Conservation (phyloP, 1,140 invertebrate genomes). For the Radopholus similis region DNA sequence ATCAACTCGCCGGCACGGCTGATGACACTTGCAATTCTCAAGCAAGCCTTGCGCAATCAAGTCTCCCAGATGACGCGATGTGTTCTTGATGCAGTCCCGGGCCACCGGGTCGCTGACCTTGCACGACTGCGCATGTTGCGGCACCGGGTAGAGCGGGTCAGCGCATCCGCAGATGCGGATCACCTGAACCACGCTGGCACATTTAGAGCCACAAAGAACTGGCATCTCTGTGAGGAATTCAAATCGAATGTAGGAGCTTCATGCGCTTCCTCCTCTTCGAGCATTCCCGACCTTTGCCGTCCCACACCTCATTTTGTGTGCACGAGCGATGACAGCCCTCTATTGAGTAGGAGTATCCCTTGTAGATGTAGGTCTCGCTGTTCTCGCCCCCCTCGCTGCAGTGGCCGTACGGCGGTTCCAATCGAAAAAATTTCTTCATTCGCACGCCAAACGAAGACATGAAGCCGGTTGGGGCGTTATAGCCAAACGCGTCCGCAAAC, state of each 20-base stretch:
- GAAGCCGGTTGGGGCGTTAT: constrained; percentile 58
- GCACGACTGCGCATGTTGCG: constrained; percentile 24
- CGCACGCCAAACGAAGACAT: constrained; percentile 59
- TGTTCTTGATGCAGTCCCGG: constrained; percentile 57
- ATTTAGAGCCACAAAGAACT: too few relatives aligned
- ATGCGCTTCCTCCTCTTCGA: too few relatives aligned
- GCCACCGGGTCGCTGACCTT: constrained; percentile 46
- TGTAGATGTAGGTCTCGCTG: constrained; percentile 48
- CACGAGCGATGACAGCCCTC: constrained; percentile 59
- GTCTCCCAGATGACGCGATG: constrained; percentile 45
- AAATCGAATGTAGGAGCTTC: too few relatives aligned
- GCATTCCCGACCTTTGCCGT: too few relatives aligned
- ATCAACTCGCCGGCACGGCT: constrained; percentile 51
- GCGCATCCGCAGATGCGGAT: constrained; percentile 54
- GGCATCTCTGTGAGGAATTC: too few relatives aligned
- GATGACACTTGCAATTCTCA: constrained; percentile 52
- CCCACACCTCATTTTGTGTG: constrained; percentile 50
- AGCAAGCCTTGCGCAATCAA: constrained; percentile 47
- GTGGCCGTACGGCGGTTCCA: constrained; percentile 51
- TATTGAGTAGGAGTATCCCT: constrained; percentile 58
- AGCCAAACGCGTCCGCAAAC: constrained; percentile 59
- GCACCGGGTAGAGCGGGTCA: constrained; percentile 48
- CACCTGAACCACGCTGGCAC: constrained; percentile 11
- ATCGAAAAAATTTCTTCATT: constrained; percentile 58
- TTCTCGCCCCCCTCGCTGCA: constrained; percentile 54